phyloP scores from a whole-genome alignment of 2,797 vertebrate genomes.

The Limosa lapponica region DNA sequence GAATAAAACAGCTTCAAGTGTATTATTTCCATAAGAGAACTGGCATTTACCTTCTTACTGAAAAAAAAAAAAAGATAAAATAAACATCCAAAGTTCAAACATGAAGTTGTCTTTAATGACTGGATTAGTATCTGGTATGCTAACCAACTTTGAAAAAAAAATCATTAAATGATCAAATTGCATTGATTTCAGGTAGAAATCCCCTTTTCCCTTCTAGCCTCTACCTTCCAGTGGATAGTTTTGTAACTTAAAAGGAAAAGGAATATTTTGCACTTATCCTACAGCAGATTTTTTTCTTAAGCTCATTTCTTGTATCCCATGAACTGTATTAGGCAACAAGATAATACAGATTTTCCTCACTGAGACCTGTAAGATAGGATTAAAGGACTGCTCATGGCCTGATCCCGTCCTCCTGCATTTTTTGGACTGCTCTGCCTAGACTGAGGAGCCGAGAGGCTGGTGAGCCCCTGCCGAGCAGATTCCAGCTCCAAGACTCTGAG shows the following conservation, averaged over 20 bases:
- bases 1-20: not conserved
- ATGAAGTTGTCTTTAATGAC: not conserved
- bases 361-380: conserved; percentile 25
- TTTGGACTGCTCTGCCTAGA: not conserved
- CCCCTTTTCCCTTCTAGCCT: not conserved
- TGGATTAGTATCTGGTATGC: not conserved
- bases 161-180: not conserved
- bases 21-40: not conserved
- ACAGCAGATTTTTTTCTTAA: conserved; percentile 36
- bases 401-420: conserved; percentile 6
- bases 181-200: not conserved
- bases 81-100: not conserved
- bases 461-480: not conserved
- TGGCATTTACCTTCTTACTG: not conserved
- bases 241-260: conserved; percentile 3
- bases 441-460: not conserved
- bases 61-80: not conserved
- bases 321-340: conserved; percentile 36
- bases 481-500: not conserved
- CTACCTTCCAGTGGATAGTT: not conserved
- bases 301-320: conserved; percentile 48
- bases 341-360: conserved; percentile 40
- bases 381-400: conserved; percentile 6
- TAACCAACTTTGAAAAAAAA: not conserved
- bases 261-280: conserved; percentile 6